Conservation (phyloP, 2,797 vertebrate genomes). For the Squalus acanthias region DNA sequence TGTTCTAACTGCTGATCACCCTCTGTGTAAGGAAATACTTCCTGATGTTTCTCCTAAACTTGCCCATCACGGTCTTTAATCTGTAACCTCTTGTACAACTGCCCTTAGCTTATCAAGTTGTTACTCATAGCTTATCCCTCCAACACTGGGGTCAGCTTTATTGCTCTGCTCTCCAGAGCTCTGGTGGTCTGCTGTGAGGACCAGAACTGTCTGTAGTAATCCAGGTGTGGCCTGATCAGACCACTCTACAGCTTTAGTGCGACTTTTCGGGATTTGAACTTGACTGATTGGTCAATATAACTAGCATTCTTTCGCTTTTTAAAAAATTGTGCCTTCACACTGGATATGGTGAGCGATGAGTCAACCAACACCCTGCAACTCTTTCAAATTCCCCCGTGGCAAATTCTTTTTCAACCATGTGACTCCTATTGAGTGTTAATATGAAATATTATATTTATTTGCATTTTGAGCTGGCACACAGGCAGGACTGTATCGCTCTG, state of each 20-base stretch:
- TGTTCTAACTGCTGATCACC: neutral
- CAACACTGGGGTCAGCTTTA: neutral
- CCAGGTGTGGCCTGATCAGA: too few species aligned
- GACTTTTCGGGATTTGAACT: too few species aligned
- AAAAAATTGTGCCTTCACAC: too few species aligned
- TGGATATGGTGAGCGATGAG: neutral
- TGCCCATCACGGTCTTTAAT: neutral
- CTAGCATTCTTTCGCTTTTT: too few species aligned
- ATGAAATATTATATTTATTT: neutral
- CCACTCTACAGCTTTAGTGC: too few species aligned
- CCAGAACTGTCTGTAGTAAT: too few species aligned
- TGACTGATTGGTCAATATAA: too few species aligned
- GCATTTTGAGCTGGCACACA: neutral
- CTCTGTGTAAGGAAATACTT: neutral
- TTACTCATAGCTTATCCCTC: neutral
- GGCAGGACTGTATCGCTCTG: neutral
- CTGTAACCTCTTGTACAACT: too few species aligned
- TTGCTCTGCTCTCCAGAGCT: neutral
- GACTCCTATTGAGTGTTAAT: neutral
- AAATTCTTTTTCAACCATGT: neutral
- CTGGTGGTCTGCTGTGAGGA: neutral
- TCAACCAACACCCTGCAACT: neutral
- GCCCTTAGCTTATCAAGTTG: neutral
- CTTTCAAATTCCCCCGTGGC: neutral
- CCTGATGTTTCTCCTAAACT: neutral